phyloP scores from a whole-genome alignment of 1,140 invertebrate genomes.

The Scaptodrosophila lebanonensis region DNA sequence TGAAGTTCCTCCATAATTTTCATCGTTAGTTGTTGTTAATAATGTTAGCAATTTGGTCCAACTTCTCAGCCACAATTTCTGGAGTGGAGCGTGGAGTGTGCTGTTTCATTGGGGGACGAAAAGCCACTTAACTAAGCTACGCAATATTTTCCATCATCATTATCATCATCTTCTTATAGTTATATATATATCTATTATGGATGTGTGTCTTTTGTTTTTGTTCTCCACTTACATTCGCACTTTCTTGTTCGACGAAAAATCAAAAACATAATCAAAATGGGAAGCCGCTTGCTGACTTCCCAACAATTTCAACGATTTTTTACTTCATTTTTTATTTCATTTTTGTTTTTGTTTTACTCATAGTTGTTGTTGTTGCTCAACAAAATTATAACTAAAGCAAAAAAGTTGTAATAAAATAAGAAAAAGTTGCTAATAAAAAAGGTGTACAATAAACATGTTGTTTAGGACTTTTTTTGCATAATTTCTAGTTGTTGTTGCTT shows the following conservation, averaged over 20 bases:
- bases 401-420: conserved; percentile 34
- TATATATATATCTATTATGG: conserved; percentile 33
- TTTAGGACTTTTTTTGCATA: conserved; percentile 17
- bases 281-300: conserved; percentile 14
- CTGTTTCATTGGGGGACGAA: conserved; percentile 13
- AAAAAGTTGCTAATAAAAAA: conserved; percentile 53
- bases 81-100: conserved; percentile 8
- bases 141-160: too few species aligned
- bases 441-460: conserved; percentile 20
- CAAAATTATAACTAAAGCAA: conserved; percentile 71
- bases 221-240: too few species aligned
- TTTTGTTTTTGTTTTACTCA: conserved; percentile 44
- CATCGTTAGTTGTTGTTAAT: conserved; percentile 5
- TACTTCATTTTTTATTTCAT: conserved; percentile 44
- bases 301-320: conserved; percentile 10
- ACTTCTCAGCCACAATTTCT: conserved; percentile 16
- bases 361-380: conserved; percentile 53
- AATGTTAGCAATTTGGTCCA: conserved; percentile 25
- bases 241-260: conserved; percentile 29
- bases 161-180: too few species aligned
- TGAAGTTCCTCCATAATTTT: conserved; percentile 4
- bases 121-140: conserved; percentile 22
- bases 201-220: too few species aligned
- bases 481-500: conserved; percentile 16
- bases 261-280: conserved; percentile 27